phyloP scores from a whole-genome alignment of 2,797 vertebrate genomes.

The Anguilla marmorata region DNA sequence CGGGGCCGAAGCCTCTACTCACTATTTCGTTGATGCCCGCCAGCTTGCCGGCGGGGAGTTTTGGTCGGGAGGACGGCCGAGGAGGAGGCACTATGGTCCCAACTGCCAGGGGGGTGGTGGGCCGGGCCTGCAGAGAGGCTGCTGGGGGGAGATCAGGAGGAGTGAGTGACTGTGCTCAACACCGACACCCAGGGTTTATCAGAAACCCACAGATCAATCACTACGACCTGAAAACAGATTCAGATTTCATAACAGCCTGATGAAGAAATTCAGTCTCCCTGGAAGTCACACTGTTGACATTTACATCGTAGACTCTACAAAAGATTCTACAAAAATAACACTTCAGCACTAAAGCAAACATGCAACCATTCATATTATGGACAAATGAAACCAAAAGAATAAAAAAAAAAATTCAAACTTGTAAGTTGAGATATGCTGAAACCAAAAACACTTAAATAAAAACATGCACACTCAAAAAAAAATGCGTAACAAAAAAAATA shows the following conservation, averaged over 20 bases:
- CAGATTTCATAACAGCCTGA: neutral
- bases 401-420: neutral
- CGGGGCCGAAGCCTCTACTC: conserved; percentile 55
- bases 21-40: conserved; percentile 96
- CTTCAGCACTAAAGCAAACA: neutral
- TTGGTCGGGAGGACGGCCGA: conserved; percentile 91
- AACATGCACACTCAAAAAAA: conserved; percentile 21
- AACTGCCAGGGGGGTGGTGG: conserved; percentile 84
- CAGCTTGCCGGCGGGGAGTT: conserved; percentile 86
- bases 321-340: neutral
- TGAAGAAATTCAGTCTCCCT: neutral
- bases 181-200: no score
- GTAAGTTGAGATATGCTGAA: neutral
- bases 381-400: neutral
- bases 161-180: neutral
- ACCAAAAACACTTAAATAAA: neutral
- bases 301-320: neutral
- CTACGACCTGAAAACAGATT: neutral
- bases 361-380: conserved; percentile 12
- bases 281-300: conserved; percentile 1
- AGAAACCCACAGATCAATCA: neutral
- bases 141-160: neutral
- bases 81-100: conserved; percentile 90
- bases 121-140: conserved; percentile 75
- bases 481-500: conserved; percentile 38